Conservation (phyloP, 2,113 vertebrate genomes). For the Pandion haliaetus region DNA sequence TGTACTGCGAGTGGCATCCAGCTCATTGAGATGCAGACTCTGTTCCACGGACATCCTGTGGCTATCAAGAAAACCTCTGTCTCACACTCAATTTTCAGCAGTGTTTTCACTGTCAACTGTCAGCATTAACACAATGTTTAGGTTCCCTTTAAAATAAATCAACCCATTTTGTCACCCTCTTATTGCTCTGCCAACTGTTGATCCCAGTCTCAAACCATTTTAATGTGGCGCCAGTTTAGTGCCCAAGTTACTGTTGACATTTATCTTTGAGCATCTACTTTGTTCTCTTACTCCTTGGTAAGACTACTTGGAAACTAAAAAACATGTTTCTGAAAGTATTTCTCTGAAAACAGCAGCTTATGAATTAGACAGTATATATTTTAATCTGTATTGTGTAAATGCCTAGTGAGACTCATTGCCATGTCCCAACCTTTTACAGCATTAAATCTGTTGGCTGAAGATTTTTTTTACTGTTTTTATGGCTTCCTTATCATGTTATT, state of each 20-base stretch:
- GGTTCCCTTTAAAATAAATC: background rate
- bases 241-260: background rate
- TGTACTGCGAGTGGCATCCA: background rate
- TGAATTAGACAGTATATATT: background rate
- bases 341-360: background rate
- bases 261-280: background rate
- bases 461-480: background rate
- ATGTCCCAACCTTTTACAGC: background rate
- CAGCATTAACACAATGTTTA: background rate
- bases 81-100: background rate
- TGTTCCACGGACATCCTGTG: constrained; percentile 44
- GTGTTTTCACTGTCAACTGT: background rate
- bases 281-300: background rate
- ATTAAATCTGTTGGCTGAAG: background rate
- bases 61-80: background rate
- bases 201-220: background rate
- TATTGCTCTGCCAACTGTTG: background rate
- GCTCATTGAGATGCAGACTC: constrained; percentile 37
- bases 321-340: background rate
- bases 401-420: background rate
- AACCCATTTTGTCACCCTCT: background rate
- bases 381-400: background rate
- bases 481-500: background rate
- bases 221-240: background rate
- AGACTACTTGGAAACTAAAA: background rate